Conservation (phyloP, 2,797 vertebrate species). For the Malurus leucopterus region DNA sequence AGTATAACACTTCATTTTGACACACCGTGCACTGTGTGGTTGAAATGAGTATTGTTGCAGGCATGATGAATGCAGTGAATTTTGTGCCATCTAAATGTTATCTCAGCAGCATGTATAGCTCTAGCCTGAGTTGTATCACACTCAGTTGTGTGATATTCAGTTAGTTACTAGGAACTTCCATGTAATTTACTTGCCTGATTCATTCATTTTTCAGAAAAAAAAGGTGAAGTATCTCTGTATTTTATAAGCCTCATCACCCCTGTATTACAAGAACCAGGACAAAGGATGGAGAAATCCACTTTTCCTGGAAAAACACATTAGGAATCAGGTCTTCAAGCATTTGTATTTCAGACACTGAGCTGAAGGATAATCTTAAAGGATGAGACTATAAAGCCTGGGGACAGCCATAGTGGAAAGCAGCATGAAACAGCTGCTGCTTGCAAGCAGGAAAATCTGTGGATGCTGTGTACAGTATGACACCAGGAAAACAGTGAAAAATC, state of each 20-base stretch:
- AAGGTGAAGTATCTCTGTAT: background rate
- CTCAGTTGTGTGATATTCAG: background rate
- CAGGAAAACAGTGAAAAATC: background rate
- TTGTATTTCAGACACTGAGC: background rate
- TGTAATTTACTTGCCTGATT: background rate
- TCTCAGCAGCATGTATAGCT: background rate
- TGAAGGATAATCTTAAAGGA: background rate
- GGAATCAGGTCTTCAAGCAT: background rate
- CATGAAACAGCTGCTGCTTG: background rate
- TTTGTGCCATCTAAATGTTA: background rate
- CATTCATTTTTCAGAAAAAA: background rate
- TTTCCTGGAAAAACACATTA: background rate
- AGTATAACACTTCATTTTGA: background rate
- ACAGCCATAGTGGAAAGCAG: background rate
- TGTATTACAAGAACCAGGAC: background rate
- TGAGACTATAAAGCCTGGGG: background rate
- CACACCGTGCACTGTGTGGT: background rate
- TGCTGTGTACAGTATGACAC: background rate
- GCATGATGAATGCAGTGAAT: background rate
- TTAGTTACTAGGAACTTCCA: background rate
- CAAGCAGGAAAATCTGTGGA: background rate
- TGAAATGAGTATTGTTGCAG: background rate
- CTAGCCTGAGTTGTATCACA: background rate
- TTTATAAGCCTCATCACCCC: background rate
- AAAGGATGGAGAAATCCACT: background rate